These are phyloP conservation scores for Brachypteracias leptosomus DNA, from an alignment of 2,113 vertebrate genomes.

Conservation along the genomic window DNA sequence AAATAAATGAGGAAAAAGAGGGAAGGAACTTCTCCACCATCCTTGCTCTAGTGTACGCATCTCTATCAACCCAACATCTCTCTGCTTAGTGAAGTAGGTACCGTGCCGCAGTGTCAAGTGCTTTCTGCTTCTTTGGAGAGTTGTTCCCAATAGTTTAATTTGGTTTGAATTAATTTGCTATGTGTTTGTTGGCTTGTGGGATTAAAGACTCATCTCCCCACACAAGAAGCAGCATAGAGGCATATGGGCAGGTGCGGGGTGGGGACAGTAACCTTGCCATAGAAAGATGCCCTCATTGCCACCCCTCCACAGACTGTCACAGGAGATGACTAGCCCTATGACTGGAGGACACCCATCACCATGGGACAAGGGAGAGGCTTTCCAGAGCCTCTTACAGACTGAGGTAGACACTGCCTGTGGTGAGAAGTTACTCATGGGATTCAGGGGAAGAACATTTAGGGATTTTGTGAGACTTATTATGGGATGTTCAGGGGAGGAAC, in stretches of 20 bases:
- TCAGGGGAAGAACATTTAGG: not conserved
- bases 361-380: not conserved
- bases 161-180: not conserved
- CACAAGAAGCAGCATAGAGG: not conserved
- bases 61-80: not conserved
- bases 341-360: no score
- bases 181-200: not conserved
- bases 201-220: not conserved
- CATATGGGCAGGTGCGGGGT: rapidly evolving
- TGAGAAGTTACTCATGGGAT: not conserved
- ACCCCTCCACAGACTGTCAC: not conserved
- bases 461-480: not conserved
- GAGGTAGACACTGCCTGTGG: not conserved
- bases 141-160: not conserved
- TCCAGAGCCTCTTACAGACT: not conserved
- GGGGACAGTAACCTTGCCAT: not conserved
- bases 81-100: not conserved
- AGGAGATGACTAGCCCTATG: not conserved
- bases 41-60: not conserved
- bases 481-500: not conserved
- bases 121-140: not conserved
- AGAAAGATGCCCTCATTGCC: not conserved
- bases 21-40: not conserved
- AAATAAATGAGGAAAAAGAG: not conserved
- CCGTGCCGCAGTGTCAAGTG: no score